Base-by-base conservation (phyloP, 1,140 invertebrate genomes). In the Argopecten irradians region DNA sequence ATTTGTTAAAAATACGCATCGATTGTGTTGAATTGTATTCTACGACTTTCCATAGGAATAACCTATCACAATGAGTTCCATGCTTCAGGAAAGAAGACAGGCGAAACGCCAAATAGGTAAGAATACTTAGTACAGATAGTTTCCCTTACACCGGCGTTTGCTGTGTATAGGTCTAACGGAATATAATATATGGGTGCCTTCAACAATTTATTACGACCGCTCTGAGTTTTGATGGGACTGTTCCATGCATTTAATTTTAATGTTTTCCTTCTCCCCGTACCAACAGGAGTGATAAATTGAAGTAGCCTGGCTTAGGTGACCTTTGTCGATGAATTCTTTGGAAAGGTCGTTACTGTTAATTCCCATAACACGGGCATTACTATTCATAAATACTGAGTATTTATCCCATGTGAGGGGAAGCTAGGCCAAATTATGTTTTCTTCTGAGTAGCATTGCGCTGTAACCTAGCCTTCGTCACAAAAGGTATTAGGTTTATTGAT, bases 381-480 rank as follows among this genome's bases (percentile, higher is more conserved):
- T 71, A 71, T 71, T 71, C 55, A 71, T 71, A 71, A 71, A 28
- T 71, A 71, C 55, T 28, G n/a, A n/a, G 22, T 71, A 71, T 71
- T 71, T 71, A 71, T 71, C 55, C 55, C 55, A 71, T 0, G 55
- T n/a, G 55, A 71, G 22, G 55, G n/a, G 55, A 71, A 16, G 55
- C 55, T 71, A 71, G 55, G 55, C 55, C 55, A 71, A 71, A 71
- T 71, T 71, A 71, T 71, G 55, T 71, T 71, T 71, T 71, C 55
- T 71, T 71, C 55, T 3, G 55, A 71, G 55, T 71, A 71, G 8
- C n/a, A 71, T 71, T 28, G 55, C 8, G n/a, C 55, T 71, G 1
- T 28, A 71, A 3, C 3, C n/a, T 71, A 3, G 55, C 55, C 55
- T 71, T 22, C n/a, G 28, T 28, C 55, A 16, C 55, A 71, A 8